phyloP scores from a whole-genome alignment of 2,113 vertebrate genomes.

The Aegotheles bennettii region DNA sequence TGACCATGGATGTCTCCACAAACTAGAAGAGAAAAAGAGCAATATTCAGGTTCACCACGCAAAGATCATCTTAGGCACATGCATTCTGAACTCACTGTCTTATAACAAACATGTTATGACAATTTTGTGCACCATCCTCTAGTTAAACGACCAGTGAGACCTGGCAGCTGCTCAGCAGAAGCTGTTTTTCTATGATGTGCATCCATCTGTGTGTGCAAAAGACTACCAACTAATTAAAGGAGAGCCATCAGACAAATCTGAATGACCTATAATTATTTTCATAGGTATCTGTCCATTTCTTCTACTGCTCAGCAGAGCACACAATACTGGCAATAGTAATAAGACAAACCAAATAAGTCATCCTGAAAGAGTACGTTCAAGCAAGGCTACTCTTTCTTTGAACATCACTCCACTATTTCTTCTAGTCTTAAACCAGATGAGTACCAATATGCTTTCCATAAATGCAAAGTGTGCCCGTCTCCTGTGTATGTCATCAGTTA shows the following conservation, averaged over 20 bases:
- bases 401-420: not conserved
- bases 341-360: not conserved
- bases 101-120: not conserved
- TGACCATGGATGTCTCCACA: constrained; percentile 98
- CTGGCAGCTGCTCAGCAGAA: not conserved
- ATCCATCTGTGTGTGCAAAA: not conserved
- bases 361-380: not conserved
- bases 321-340: not conserved
- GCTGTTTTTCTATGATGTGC: not conserved
- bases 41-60: not conserved
- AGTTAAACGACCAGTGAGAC: not conserved
- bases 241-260: not conserved
- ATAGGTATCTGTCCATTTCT: not conserved
- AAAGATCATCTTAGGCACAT: not conserved
- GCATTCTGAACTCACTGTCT: not conserved
- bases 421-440: not conserved
- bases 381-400: not conserved
- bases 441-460: not conserved
- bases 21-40: constrained; percentile 75
- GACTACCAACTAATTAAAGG: not conserved
- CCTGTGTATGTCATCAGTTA: not conserved
- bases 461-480: not conserved
- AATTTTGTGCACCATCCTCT: not conserved
- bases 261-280: not conserved
- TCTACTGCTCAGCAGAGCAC: not conserved